Conservation (phyloP, 2,888 invertebrate genomes). For the Drosophila gaucha region DNA sequence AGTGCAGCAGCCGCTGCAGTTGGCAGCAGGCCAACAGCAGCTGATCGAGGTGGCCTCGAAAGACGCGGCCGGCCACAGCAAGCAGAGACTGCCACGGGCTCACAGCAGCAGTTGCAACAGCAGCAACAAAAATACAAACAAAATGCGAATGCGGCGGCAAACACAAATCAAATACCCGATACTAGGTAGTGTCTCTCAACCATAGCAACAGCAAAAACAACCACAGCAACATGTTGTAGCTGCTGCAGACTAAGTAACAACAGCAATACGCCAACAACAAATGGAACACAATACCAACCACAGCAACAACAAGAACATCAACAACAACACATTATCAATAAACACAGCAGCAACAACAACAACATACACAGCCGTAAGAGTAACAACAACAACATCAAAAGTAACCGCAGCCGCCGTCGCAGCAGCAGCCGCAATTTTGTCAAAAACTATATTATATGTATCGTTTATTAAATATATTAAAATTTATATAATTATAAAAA, state of each 20-base stretch:
- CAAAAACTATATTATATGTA: conserved; percentile 81
- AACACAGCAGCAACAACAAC: conserved; percentile 45
- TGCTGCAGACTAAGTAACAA: conserved; percentile 40
- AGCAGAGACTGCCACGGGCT: conserved; percentile 76
- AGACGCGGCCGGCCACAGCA: conserved; percentile 83
- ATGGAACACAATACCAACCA: conserved; percentile 49
- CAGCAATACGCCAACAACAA: conserved; percentile 55
- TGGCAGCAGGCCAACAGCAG: conserved; percentile 77
- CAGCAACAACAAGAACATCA: conserved; percentile 33
- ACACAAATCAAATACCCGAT: conserved; percentile 85
- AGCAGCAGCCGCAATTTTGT: conserved; percentile 74
- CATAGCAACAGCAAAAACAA: conserved; percentile 48
- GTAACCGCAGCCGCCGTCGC: conserved; percentile 57
- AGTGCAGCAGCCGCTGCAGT: conserved; percentile 52
- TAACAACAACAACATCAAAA: conserved; percentile 53
- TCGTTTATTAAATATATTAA: conserved; percentile 85
- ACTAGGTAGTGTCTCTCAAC: conserved; percentile 84
- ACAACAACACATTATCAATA: conserved; percentile 45
- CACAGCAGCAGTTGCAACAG: conserved; percentile 65
- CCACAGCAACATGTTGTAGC: conserved; percentile 42
- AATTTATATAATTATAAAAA: conserved; percentile 85
- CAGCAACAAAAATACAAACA: conserved; percentile 82
- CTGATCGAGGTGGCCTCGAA: conserved; percentile 81
- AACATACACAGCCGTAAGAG: conserved; percentile 62
- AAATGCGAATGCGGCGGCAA: conserved; percentile 77